Evolutionary conservation across 2,113 vertebrate genomes (phyloP).

Genomic region (Microtus ochrogaster): DNA sequence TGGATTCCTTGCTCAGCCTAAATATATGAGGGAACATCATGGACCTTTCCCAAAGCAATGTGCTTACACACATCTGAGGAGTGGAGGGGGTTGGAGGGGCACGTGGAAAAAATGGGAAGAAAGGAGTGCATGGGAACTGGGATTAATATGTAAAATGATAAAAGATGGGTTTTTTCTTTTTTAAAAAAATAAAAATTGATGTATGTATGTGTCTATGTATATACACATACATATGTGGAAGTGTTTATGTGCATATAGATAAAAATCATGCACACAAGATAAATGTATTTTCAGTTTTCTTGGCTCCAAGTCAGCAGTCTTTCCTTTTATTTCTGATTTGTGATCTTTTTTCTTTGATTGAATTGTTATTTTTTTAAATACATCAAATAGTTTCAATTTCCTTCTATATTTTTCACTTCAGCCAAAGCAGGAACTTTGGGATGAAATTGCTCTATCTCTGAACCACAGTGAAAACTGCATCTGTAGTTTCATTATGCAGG

Average conservation of each 20-base stretch:
- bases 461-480: neutral
- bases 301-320: accelerated
- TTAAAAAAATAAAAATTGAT: too few relatives aligned
- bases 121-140: too few relatives aligned
- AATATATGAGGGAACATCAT: accelerated
- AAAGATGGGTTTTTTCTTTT: too few relatives aligned
- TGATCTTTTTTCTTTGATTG: neutral
- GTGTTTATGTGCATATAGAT: neutral
- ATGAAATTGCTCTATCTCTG: neutral
- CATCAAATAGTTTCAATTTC: neutral
- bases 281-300: neutral
- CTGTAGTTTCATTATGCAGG: neutral
- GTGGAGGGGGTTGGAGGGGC: too few relatives aligned
- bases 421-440: neutral
- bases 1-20: too few relatives aligned
- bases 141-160: too few relatives aligned
- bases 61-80: too few relatives aligned
- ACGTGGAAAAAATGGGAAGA: too few relatives aligned
- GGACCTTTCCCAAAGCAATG: too few relatives aligned
- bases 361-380: neutral
- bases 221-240: neutral
- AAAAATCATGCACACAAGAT: neutral
- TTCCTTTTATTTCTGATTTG: neutral
- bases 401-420: neutral
- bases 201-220: neutral